Evolutionary conservation across 2,113 vertebrate species (phyloP).

Genomic region (Grallaria varia): DNA sequence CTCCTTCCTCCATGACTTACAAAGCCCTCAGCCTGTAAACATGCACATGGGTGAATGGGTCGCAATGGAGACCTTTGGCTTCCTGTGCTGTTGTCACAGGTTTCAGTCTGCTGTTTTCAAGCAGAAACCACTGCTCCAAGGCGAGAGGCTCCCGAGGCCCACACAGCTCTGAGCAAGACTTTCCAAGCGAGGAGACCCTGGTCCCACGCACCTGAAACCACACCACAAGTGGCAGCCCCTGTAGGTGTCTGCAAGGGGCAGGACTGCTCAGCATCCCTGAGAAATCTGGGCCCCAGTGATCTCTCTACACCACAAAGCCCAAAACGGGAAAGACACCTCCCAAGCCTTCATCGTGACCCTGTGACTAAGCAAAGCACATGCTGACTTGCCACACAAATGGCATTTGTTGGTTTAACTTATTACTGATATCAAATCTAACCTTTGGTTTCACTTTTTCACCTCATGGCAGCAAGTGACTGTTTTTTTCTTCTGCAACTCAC

Average conservation of each 20-base stretch:
- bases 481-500: neutral
- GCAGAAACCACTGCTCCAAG: neutral
- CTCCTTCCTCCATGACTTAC: fast-evolving
- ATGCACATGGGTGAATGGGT: neutral
- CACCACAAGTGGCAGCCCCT: neutral
- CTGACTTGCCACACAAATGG: neutral
- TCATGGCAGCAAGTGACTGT: neutral
- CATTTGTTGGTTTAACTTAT: neutral
- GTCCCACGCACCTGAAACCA: neutral
- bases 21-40: neutral
- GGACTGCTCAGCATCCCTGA: neutral
- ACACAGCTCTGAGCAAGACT: neutral
- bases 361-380: slow-evolving; percentile 32
- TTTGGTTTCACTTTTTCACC: slow-evolving; percentile 21
- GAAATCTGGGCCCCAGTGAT: neutral
- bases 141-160: neutral
- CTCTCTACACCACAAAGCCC: neutral
- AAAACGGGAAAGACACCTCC: neutral
- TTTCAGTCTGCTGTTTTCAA: neutral
- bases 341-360: neutral
- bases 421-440: neutral
- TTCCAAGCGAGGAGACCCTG: neutral
- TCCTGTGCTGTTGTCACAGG: neutral
- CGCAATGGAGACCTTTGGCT: neutral
- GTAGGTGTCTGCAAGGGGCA: neutral